A percentile compares a stretch with the other conserved stretches of the same genome.
Evolutionary conservation across 2,888 invertebrate genomes (phyloP).

Genomic region (Netelia virgata): DNA sequence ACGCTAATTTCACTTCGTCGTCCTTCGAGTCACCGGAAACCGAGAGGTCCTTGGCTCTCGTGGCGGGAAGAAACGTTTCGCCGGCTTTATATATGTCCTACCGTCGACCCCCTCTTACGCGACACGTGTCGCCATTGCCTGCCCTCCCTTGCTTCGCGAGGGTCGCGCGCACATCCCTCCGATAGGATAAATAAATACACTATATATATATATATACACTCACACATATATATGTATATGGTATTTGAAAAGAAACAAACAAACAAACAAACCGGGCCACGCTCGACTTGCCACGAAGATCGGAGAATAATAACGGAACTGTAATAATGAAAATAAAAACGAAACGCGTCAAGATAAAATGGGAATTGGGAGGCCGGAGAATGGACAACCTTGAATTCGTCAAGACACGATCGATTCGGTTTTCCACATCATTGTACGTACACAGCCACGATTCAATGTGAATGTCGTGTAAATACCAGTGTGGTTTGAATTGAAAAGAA

Average conservation of each 20-base stretch:
- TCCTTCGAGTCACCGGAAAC: background rate
- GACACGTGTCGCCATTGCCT: constrained; percentile 68
- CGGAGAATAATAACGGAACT: constrained; percentile 1
- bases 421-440: background rate
- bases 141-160: constrained; percentile 18
- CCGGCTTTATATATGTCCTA: constrained; percentile 50
- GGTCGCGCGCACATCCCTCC: constrained; percentile 53
- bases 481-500: background rate
- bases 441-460: constrained; percentile 19
- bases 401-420: constrained; percentile 8
- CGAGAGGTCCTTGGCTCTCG: constrained; percentile 34
- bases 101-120: constrained; percentile 33
- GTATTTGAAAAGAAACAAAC: background rate
- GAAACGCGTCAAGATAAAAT: background rate
- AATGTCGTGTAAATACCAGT: constrained; percentile 30
- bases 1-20: constrained; percentile 28
- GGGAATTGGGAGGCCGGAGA: background rate
- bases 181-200: constrained; percentile 30
- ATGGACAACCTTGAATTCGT: background rate
- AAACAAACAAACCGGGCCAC: background rate
- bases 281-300: background rate
- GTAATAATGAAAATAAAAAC: constrained; percentile 16
- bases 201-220: constrained; percentile 21
- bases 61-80: constrained; percentile 62
- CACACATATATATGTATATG: no score